Evolutionary conservation across 23 tunicate species (phyloP).

Genomic region (Trididemnum nubilum): DNA sequence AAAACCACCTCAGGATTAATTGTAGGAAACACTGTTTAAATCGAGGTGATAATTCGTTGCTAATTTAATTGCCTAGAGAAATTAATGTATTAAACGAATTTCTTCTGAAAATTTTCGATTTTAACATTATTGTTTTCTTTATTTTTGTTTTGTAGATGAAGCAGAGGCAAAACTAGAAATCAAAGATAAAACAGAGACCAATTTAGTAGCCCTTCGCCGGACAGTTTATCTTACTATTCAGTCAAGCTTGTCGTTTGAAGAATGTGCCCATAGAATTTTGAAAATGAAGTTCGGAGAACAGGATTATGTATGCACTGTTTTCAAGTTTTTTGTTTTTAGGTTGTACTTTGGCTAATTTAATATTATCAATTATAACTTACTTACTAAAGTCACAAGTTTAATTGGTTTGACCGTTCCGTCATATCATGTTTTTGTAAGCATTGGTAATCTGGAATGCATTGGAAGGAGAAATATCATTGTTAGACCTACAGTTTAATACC

Average conservation of each 20-base stretch:
- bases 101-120: not conserved
- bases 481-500: too few species aligned
- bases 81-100: too few species aligned
- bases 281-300: conserved; percentile 95
- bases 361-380: not conserved
- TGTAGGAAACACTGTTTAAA: too few species aligned
- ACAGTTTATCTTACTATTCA: conserved; percentile 94
- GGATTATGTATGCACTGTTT: conserved; percentile 69
- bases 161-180: conserved; percentile 57
- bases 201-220: conserved; percentile 73
- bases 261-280: conserved; percentile 91
- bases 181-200: conserved; percentile 83
- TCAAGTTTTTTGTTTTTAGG: not conserved
- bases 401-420: too few species aligned
- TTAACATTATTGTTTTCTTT: too few species aligned
- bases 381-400: too few species aligned
- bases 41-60: too few species aligned
- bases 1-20: too few species aligned
- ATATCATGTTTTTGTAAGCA: too few species aligned
- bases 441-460: too few species aligned
- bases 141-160: conserved; percentile 7
- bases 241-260: conserved; percentile 91
- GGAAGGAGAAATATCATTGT: too few species aligned
- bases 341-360: not conserved
- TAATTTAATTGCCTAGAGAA: too few species aligned